These are phyloP conservation scores for Ceramica pisi DNA, from an alignment of 2,888 invertebrate species.

Conservation along the genomic window DNA sequence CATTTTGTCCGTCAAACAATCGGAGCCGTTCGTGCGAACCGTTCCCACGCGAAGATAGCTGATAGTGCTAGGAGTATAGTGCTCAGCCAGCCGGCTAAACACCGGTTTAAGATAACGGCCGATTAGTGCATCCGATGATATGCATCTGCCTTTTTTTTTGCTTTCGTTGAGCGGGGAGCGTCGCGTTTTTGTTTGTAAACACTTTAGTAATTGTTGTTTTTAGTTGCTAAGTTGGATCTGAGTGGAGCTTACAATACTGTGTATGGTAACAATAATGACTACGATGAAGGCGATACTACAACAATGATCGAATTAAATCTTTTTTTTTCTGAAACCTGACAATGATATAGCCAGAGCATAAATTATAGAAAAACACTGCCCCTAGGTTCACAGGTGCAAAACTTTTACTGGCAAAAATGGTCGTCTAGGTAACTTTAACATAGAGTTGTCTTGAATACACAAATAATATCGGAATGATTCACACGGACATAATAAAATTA, in stretches of 20 bases:
- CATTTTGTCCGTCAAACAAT: conserved; percentile 86
- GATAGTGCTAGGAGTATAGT: conserved; percentile 69
- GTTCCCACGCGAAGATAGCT: conserved; percentile 81
- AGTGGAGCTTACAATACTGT: neutral
- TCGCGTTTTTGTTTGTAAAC: conserved; percentile 18
- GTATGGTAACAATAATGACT: neutral
- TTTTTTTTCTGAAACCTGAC: neutral
- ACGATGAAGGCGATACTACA: no score
- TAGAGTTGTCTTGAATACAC: neutral
- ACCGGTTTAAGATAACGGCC: conserved; percentile 76
- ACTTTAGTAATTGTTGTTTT: neutral
- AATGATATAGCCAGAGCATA: neutral
- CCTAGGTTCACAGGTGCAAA: neutral
- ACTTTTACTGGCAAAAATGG: neutral
- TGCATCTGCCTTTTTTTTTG: conserved; percentile 55
- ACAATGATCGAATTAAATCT: no score
- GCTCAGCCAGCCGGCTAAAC: conserved; percentile 81
- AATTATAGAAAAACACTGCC: neutral
- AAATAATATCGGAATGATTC: conserved; percentile 59
- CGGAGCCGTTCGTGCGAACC: conserved; percentile 81
- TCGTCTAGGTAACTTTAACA: neutral
- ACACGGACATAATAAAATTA: conserved; percentile 75
- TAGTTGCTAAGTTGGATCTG: conserved; percentile 6
- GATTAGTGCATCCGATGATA: conserved; percentile 72
- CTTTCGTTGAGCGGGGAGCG: conserved; percentile 25